phyloP scores from a whole-genome alignment of 1,140 invertebrate species.

The Euschistus heros region DNA sequence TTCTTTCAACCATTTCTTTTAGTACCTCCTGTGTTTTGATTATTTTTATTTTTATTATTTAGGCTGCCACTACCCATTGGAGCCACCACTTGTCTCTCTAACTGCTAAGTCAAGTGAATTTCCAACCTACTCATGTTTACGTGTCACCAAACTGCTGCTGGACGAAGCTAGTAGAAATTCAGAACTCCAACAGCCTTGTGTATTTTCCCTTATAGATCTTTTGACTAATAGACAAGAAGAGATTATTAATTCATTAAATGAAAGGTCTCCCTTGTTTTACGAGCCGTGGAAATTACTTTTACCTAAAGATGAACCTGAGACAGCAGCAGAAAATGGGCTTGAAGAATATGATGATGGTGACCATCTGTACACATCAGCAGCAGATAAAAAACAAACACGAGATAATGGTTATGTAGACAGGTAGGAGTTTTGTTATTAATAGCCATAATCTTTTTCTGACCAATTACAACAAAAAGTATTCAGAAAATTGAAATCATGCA shows the following conservation, averaged over 20 bases:
- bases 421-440: no score
- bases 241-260: slow-evolving; percentile 47
- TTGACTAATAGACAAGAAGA: slow-evolving; percentile 52
- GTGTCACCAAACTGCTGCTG: slow-evolving; percentile 49
- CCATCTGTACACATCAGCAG: background rate
- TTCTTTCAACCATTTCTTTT: slow-evolving; percentile 1
- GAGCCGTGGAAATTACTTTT: slow-evolving; percentile 8
- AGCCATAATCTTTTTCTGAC: no score
- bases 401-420: background rate
- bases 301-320: background rate
- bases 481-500: no score
- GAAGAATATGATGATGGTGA: slow-evolving; percentile 6
- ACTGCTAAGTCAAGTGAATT: slow-evolving; percentile 45
- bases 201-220: slow-evolving; percentile 56
- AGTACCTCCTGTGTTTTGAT: background rate
- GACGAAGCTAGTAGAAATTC: slow-evolving; percentile 50
- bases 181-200: slow-evolving; percentile 50
- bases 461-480: no score
- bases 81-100: slow-evolving; percentile 55
- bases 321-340: background rate
- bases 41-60: slow-evolving; percentile 24
- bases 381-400: slow-evolving; percentile 1
- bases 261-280: slow-evolving; percentile 31
- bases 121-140: slow-evolving; percentile 48
- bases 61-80: slow-evolving; percentile 53